Base-by-base conservation (phyloP, 2,113 vertebrate genomes). In the Silurus asotus region DNA sequence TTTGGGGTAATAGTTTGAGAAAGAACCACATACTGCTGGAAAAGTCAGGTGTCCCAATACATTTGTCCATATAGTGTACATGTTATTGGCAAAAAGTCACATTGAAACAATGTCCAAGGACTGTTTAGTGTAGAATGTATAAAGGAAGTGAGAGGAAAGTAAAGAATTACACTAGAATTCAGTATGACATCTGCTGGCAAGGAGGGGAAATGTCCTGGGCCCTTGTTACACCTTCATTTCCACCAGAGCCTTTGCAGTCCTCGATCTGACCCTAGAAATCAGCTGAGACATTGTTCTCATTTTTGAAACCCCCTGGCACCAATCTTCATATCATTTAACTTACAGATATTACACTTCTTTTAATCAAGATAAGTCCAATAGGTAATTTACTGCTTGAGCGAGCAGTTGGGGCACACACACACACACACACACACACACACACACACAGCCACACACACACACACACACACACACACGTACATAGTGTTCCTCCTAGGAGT, bases 351-450 rank as follows among this genome's bases (percentile, higher is more conserved):
- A 75, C 69, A 65, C 67, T 87, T 80, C 65, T 78, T 83, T 86
- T 80, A 89, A 89, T 89, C 86, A 89, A 89, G 88, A 77, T 45
- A 49, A 87, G 72, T 75, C 70, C 78, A 70, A 81, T 85, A 48
- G 25, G 77, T 87, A 89, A 89, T 89, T 89, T 87, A 77, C 37
- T 88, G 84, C 87, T 61, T 87, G 89, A 84, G 75, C 62, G 69
- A 56, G 64, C 69, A 72, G 58, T 53, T 51, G 14, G 79, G 55
- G 65, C 19, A n/a, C 45, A 8, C 70, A 20, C 70, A 9, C 51
- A 75, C 17, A 84, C 82, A 17, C 65, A 84, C 82, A n/a, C 82
- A 74, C 56, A 75, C 14, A 83, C 53, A 58, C 67, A 72, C 67
- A 83, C 81, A 45, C n/a, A 56, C 81, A 70, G n/a, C n/a, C 61